phyloP scores from a whole-genome alignment of 2,113 vertebrate genomes.

The Centropus unirufus region DNA sequence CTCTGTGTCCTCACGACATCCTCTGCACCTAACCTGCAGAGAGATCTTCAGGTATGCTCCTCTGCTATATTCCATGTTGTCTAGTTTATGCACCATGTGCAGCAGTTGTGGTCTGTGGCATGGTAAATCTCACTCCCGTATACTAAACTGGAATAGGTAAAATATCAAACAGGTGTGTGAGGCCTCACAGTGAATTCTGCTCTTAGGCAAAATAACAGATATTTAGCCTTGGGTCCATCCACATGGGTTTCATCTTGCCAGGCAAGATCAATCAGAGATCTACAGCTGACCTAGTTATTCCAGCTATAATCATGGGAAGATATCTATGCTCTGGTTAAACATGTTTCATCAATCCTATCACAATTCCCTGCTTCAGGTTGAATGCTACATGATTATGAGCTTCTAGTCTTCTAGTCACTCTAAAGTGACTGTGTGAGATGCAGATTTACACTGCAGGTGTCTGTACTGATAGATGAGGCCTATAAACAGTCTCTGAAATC shows the following conservation, averaged over 20 bases:
- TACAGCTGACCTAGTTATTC: background rate
- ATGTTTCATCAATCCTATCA: background rate
- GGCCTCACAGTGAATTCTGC: background rate
- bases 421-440: background rate
- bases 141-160: background rate
- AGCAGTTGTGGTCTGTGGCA: background rate
- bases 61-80: background rate
- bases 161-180: background rate
- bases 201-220: background rate
- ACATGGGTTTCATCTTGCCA: accelerated
- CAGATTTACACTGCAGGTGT: background rate
- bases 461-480: background rate
- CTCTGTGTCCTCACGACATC: background rate
- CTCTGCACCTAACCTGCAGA: background rate
- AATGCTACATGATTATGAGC: background rate
- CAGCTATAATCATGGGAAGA: background rate
- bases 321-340: background rate
- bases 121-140: background rate
- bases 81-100: background rate
- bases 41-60: accelerated
- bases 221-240: background rate
- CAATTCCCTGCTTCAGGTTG: background rate
- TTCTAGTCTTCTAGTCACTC: no score
- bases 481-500: accelerated
- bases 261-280: background rate